Evolutionary conservation across 1,140 invertebrate species (phyloP), one percentile per base, ranked within the genome.

Genomic region (Helicoverpa armigera): DNA sequence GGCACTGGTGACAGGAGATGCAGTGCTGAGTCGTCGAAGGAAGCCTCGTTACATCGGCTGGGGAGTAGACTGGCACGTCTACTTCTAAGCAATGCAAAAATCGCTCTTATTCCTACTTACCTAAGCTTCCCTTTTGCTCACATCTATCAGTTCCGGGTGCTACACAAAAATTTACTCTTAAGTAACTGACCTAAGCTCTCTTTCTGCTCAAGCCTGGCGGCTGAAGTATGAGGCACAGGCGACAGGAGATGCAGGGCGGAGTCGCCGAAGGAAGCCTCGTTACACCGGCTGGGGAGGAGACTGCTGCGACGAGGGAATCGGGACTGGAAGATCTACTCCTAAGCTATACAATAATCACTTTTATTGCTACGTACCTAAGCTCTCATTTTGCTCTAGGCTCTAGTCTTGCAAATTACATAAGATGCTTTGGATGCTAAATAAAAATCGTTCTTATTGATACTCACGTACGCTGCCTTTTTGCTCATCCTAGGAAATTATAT

Each of bases 231-330:
- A 4, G 95, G 93, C 0, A 96, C 96, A 1, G 96, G 96, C 2
- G 96, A 96, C 48, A 96, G 86, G 50, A 96, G 86, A 87, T 96
- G 95, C 75, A 95, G 79, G 4, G 92, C 91, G 0, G 94, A 92
- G 79, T 96, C 96, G 82, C 96, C 96, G 58, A 96, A 95, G 35
- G 95, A 93, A 81, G 96, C 95, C 73, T 90, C 85, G 35, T 90
- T 86, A 60, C 95, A 84, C 54, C 96, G 95, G 18, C 95, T 94
- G 1, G 97, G 96, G 77, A 97, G 89, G 29, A 97, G 88, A 87
- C 97, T 97, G 76, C 96, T 96, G 58, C 96, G 91, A 54, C 96
- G 95, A 18, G 96, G 97, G 92, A 96, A 97, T 13, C 96, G 96
- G 0, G 4, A 31, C 31, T 31, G 31, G 31, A 31, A 31, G 31